A percentile compares a stretch with the other conserved stretches of the same genome.
Conservation (phyloP, 2,888 invertebrate species). For the Chrysina gloriosa region DNA sequence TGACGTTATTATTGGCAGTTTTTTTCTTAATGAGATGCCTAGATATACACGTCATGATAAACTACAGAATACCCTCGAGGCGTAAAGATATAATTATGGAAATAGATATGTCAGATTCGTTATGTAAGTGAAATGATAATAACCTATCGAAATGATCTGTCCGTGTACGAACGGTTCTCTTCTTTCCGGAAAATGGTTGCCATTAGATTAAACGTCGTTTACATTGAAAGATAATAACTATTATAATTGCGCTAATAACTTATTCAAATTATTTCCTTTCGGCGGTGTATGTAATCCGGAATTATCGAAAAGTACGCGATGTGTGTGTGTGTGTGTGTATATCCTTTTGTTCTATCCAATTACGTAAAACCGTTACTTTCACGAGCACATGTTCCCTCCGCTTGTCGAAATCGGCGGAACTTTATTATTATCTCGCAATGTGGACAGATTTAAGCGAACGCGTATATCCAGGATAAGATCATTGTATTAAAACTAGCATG, state of each 20-base stretch:
- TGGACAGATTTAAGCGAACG: background rate
- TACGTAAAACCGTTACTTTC: constrained; percentile 4
- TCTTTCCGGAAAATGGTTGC: too few relatives aligned
- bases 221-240: background rate
- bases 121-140: too few relatives aligned
- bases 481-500: constrained; percentile 6
- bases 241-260: background rate
- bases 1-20: background rate
- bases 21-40: background rate
- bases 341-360: background rate
- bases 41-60: background rate
- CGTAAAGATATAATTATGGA: too few relatives aligned
- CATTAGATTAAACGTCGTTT: background rate
- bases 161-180: too few relatives aligned
- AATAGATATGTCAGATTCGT: too few relatives aligned
- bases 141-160: too few relatives aligned
- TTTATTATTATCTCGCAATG: constrained; percentile 7
- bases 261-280: constrained; percentile 18
- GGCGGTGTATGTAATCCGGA: background rate
- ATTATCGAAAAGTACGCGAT: background rate
- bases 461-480: constrained; percentile 3
- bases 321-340: background rate
- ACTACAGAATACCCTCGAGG: background rate
- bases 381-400: background rate
- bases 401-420: background rate